These are phyloP conservation scores for Lophius americanus DNA, from an alignment of 2,797 vertebrate genomes.

Conservation along the genomic window DNA sequence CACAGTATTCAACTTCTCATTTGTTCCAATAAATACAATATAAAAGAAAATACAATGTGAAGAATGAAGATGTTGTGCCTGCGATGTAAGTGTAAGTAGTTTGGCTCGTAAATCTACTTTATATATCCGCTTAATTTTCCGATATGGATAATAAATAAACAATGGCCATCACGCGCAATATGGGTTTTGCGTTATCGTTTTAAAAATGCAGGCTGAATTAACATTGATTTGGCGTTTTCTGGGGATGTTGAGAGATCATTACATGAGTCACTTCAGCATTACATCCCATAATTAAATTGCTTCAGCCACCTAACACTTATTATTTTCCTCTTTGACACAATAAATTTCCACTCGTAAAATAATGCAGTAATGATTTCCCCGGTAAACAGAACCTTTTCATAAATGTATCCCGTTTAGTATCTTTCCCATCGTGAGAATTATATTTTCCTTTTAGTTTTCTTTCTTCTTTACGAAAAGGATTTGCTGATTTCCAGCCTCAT, in stretches of 20 bases:
- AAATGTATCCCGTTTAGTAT: conserved; percentile 23
- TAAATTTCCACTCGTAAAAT: conserved; percentile 59
- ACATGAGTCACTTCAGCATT: conserved; percentile 23
- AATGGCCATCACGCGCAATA: too few species aligned
- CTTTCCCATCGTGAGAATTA: conserved; percentile 9
- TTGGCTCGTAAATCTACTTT: too few species aligned
- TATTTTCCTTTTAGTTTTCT: conserved; percentile 19
- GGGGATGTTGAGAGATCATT: neutral
- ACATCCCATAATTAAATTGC: conserved; percentile 44
- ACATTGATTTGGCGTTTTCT: conserved; percentile 20
- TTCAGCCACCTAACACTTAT: conserved; percentile 33
- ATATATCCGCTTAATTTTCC: too few species aligned
- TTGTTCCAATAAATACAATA: too few species aligned
- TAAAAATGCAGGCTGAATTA: neutral
- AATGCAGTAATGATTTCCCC: conserved; percentile 43
- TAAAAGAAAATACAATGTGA: too few species aligned
- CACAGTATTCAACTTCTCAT: too few species aligned
- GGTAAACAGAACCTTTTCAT: conserved; percentile 36
- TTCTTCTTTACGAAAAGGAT: conserved; percentile 17
- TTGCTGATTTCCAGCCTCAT: neutral
- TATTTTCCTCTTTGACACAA: conserved; percentile 42
- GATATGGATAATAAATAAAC: too few species aligned
- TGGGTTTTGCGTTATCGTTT: neutral
- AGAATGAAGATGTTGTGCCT: too few species aligned
- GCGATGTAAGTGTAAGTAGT: too few species aligned